Evolutionary conservation across 2,888 invertebrate genomes (phyloP).

Genomic region (Torymus texanus): DNA sequence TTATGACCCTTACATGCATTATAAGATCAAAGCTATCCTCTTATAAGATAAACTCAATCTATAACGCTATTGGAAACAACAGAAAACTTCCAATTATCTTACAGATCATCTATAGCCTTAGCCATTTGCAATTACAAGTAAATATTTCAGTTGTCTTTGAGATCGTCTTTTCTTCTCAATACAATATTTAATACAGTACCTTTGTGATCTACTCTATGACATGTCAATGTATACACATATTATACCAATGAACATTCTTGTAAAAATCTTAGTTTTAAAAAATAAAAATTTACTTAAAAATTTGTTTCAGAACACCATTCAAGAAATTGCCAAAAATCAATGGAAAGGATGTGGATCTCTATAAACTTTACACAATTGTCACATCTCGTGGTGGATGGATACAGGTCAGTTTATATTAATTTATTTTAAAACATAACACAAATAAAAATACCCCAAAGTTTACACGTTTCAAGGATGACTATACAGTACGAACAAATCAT

Average conservation of each 20-base stretch:
- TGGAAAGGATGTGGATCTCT: conserved; percentile 94
- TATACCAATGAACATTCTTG: background rate
- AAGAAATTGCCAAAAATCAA: conserved; percentile 85
- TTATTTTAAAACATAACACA: background rate
- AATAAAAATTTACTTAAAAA: background rate
- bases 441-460: background rate
- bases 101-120: conserved; percentile 40
- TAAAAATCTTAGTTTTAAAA: background rate
- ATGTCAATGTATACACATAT: too few species aligned
- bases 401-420: conserved; percentile 81
- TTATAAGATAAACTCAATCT: conserved; percentile 28
- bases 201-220: background rate
- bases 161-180: conserved; percentile 7
- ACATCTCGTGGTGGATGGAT: conserved; percentile 95
- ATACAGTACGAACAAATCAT: too few species aligned
- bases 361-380: conserved; percentile 92
- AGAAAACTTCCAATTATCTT: conserved; percentile 40
- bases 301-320: conserved; percentile 78
- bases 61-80: conserved; percentile 23
- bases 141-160: conserved; percentile 33
- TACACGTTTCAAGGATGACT: conserved; percentile 11
- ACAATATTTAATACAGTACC: conserved; percentile 8
- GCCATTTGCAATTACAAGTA: conserved; percentile 3
- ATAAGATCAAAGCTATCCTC: too few species aligned
- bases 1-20: too few species aligned